Conservation (phyloP, 2,797 vertebrate genomes). For the Buphagus erythrorhynchus region DNA sequence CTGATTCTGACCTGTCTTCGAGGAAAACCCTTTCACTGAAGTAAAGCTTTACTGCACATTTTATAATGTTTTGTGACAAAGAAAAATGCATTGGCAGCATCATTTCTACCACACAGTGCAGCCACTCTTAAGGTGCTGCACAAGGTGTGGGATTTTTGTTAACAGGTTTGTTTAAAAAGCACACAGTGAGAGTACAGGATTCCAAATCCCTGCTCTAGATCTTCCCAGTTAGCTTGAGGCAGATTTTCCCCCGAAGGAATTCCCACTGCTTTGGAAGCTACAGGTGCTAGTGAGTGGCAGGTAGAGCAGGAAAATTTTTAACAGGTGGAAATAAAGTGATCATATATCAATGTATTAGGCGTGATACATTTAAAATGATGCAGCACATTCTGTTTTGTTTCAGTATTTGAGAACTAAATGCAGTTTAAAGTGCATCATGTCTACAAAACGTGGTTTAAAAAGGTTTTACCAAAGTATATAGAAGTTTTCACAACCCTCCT, state of each 20-base stretch:
- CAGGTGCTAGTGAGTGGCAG: background rate
- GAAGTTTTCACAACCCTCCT: background rate
- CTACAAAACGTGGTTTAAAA: rapidly evolving
- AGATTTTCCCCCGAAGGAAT: background rate
- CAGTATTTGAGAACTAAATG: background rate
- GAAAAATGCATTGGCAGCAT: background rate
- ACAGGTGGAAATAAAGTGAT: background rate
- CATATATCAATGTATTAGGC: background rate
- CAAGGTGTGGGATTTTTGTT: background rate
- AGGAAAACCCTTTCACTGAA: background rate
- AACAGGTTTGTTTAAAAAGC: background rate
- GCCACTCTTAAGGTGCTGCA: background rate
- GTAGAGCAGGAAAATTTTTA: background rate
- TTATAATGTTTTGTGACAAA: background rate
- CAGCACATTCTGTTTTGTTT: background rate
- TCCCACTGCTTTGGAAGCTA: background rate
- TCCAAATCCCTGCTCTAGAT: background rate
- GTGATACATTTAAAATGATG: background rate
- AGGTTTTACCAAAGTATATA: background rate
- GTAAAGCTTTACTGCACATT: background rate
- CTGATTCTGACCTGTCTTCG: background rate
- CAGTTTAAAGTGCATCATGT: background rate
- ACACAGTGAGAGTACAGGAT: background rate
- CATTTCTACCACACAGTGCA: background rate
- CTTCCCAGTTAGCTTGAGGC: background rate